phyloP scores from a whole-genome alignment of 92 coral and sea anemone species.

The Phenganax subtilis region DNA sequence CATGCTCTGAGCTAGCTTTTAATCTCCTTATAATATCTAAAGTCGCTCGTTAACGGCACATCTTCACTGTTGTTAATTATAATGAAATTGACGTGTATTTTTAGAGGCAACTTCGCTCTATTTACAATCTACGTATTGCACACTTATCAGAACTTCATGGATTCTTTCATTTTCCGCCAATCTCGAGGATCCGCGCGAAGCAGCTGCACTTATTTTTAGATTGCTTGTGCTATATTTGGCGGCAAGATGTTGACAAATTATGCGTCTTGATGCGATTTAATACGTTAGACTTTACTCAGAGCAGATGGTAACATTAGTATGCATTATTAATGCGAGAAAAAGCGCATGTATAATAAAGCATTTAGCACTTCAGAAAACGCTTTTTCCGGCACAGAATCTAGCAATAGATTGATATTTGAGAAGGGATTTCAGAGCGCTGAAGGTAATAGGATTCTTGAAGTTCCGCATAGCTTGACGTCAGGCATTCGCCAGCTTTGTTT shows the following conservation, averaged over 20 bases:
- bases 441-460: constrained; percentile 1
- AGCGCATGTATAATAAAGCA: constrained; percentile 5
- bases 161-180: neutral
- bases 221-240: constrained; percentile 31
- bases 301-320: constrained; percentile 27
- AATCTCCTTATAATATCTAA: constrained; percentile 6
- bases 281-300: constrained; percentile 12
- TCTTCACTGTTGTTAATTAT: neutral
- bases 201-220: constrained; percentile 42
- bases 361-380: neutral
- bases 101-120: neutral
- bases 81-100: constrained; percentile 5
- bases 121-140: no score
- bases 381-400: neutral
- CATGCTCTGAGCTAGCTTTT: neutral
- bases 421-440: constrained; percentile 24
- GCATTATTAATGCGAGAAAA: constrained; percentile 25
- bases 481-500: constrained; percentile 22
- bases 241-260: constrained; percentile 36
- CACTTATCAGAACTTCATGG: neutral
- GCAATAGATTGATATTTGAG: neutral
- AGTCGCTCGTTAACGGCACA: neutral
- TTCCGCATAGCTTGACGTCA: constrained; percentile 32
- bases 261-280: constrained; percentile 36
- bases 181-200: neutral